Percentiles rank a stretch among this genome's conserved stretches.
phyloP scores from a whole-genome alignment of 2,888 invertebrate genomes.

The Amiota minor region DNA sequence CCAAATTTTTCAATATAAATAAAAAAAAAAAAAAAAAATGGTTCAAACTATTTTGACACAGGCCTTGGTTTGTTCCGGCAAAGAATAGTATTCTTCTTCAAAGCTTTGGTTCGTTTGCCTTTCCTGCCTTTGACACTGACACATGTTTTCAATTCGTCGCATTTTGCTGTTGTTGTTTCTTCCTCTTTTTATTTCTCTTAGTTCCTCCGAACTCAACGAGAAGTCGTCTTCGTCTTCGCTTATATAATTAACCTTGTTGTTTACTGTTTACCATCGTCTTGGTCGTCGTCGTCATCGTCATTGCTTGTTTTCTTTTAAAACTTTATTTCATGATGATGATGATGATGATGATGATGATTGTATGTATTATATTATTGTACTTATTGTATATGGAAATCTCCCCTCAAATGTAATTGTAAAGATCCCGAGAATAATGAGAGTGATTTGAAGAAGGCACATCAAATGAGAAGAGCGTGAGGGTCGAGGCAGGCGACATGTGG shows the following conservation, averaged over 20 bases:
- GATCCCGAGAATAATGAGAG: too few relatives aligned
- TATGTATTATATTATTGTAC: too few relatives aligned
- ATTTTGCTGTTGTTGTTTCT: not conserved
- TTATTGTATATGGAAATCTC: too few relatives aligned
- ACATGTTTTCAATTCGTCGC: slow-evolving; percentile 1
- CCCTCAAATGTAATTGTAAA: not conserved
- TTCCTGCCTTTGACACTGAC: not conserved
- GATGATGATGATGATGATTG: too few relatives aligned
- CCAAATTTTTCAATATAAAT: too few relatives aligned
- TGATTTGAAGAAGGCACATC: not conserved
- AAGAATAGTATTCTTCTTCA: not conserved
- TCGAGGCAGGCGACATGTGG: slow-evolving; percentile 12
- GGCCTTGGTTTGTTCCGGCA: not conserved
- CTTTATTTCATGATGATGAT: not conserved
- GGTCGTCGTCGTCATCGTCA: not conserved
- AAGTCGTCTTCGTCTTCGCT: not conserved
- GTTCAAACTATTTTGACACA: not conserved
- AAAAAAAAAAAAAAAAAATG: not conserved
- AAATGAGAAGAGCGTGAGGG: too few relatives aligned
- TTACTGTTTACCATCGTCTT: not conserved
- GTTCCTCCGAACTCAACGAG: not conserved
- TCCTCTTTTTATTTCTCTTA: not conserved
- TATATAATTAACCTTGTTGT: slow-evolving; percentile 19
- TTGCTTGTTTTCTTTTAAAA: not conserved
- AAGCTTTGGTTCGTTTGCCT: not conserved